Evolutionary conservation across 92 coral and sea anemone species (phyloP).

Genomic region (Chrysogorgia sp.): DNA sequence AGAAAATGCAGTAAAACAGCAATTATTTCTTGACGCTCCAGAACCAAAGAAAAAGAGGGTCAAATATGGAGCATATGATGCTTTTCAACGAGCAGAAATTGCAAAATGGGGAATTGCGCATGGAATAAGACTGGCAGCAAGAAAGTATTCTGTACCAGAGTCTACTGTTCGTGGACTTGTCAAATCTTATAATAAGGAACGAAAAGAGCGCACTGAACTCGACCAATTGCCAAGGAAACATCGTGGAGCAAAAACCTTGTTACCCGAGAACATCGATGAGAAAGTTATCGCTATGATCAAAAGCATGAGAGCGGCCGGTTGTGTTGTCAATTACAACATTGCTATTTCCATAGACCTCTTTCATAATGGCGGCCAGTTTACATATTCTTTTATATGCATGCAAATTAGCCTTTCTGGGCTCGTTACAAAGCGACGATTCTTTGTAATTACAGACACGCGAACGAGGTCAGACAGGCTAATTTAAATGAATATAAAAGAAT

Average conservation of each 20-base stretch:
- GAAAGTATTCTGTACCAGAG: slow-evolving; percentile 57
- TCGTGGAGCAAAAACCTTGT: slow-evolving; percentile 46
- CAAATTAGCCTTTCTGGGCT: too few relatives aligned
- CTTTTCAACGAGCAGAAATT: slow-evolving; percentile 56
- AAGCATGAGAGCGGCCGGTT: slow-evolving; percentile 59
- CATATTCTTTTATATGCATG: too few relatives aligned
- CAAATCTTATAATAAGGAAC: too few relatives aligned
- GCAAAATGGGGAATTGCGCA: slow-evolving; percentile 59
- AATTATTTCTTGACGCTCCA: slow-evolving; percentile 55
- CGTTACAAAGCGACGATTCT: too few relatives aligned
- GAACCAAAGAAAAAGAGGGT: slow-evolving; percentile 55
- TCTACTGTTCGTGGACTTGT: too few relatives aligned
- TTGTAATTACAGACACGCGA: too few relatives aligned
- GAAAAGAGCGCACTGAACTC: slow-evolving; percentile 56
- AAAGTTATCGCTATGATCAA: slow-evolving; percentile 52
- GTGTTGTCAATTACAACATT: slow-evolving; percentile 55
- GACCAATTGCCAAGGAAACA: slow-evolving; percentile 51
- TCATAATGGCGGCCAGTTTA: too few relatives aligned
- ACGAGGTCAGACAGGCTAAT: too few relatives aligned
- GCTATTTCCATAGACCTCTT: too few relatives aligned
- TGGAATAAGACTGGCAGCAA: slow-evolving; percentile 55
- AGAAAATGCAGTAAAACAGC: slow-evolving; percentile 63
- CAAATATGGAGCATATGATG: slow-evolving; percentile 58
- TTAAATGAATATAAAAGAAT: too few relatives aligned
- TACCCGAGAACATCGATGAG: slow-evolving; percentile 38